Base-by-base conservation (phyloP, 2,797 vertebrate genomes). In the Decapterus maruadsi region DNA sequence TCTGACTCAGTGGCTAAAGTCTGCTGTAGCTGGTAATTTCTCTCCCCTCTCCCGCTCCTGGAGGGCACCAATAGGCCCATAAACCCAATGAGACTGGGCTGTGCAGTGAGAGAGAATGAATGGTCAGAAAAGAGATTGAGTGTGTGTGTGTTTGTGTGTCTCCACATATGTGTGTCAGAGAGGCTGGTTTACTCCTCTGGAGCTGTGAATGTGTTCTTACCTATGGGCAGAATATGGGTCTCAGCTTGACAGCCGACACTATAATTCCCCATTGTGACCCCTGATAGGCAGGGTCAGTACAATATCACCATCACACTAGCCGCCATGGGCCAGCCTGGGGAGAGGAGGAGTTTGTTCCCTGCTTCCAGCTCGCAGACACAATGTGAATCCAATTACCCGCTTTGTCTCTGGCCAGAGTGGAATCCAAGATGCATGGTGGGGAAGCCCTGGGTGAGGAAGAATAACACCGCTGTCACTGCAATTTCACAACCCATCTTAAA, bases 261-360 rank as follows among this genome's bases (percentile, higher is more conserved):
- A 82, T 90, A 91, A 93, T 91, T 90, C 86, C 81, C 86, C 78
- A 78, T 62, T 48, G 65, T 89, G 91, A 93, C 90, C 92, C 81
- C 86, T 83, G 86, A 89, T 85, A 90, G 76, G 84, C 81, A 54
- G 89, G 93, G 91, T 92, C 90, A 92, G 79, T 68, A 82, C 89
- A 88, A 87, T 79, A 90, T 90, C 89, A 90, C 79, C 87, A 87
- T 86, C 87, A 83, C 70, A 73, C 82, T 64, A 69, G 69, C 81
- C 10, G 82, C 92, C 86, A 75, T 73, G 72, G 89, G 90, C 76
- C 85, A 71, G 87, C 81, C 88, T 64, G 68, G 56, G 78, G 87
- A 84, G 86, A 65, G 68, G 68, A 31, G 61, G 71, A 75, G 71
- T 76, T 72, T 84, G 68, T 72, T 80, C 79, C 61, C 54, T 13